Conservation (phyloP, 2,113 vertebrate species). For the Xiphorhynchus elegans region DNA sequence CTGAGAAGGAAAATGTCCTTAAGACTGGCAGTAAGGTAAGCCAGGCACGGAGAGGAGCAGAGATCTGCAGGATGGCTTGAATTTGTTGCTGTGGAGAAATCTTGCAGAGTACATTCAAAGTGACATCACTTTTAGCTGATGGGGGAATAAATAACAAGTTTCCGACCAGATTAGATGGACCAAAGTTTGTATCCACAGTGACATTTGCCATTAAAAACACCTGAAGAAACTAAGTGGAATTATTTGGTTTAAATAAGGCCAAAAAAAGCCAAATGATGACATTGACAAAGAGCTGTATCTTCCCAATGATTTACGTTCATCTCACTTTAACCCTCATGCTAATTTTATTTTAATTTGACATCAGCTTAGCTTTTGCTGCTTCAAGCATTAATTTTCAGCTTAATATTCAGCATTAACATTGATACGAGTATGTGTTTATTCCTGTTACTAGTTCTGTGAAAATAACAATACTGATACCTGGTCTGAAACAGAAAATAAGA, state of each 20-base stretch:
- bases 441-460: conserved; percentile 21
- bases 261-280: neutral
- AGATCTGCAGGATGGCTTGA: neutral
- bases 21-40: conserved; percentile 15
- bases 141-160: neutral
- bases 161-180: neutral
- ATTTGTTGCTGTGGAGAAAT: conserved; percentile 16
- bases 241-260: neutral
- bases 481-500: neutral
- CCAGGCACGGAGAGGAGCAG: neutral
- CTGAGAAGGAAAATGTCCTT: neutral
- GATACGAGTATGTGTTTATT: conserved; percentile 20
- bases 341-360: conserved; percentile 64
- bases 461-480: conserved; percentile 56
- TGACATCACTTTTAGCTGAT: neutral
- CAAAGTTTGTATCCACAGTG: neutral
- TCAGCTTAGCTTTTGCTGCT: conserved; percentile 59
- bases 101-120: neutral
- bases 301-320: conserved; percentile 33
- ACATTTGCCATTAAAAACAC: neutral
- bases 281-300: neutral
- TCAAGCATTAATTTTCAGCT: conserved; percentile 58
- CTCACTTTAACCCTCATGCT: conserved; percentile 58
- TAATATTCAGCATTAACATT: conserved; percentile 64
- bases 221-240: neutral